Conservation (phyloP, 2,888 invertebrate species). For the Kuschelorhynchus macadamiae region DNA sequence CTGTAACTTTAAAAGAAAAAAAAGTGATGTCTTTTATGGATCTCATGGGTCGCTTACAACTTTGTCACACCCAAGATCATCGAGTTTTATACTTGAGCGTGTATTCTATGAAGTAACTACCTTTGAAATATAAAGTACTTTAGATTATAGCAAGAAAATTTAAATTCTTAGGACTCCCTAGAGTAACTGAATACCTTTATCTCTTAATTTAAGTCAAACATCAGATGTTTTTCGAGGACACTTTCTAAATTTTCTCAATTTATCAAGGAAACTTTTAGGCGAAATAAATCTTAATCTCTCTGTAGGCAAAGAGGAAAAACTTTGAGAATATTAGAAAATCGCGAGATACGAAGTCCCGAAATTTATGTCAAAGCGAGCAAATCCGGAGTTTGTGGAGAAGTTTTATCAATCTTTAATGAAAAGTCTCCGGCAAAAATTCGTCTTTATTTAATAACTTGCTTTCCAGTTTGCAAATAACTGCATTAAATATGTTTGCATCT, state of each 20-base stretch:
- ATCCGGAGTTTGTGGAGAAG: slow-evolving; percentile 10
- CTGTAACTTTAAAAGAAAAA: too few relatives aligned
- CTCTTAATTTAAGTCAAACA: slow-evolving; percentile 34
- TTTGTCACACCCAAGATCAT: too few relatives aligned
- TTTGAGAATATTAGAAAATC: slow-evolving; percentile 28
- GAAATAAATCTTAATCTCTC: slow-evolving; percentile 28
- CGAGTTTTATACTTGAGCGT: too few relatives aligned
- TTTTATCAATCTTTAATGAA: slow-evolving; percentile 35
- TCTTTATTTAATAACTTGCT: not conserved
- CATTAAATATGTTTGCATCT: too few relatives aligned
- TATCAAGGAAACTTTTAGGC: slow-evolving; percentile 15
- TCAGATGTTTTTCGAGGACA: slow-evolving; percentile 19
- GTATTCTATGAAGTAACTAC: too few relatives aligned
- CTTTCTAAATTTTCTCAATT: slow-evolving; percentile 16
- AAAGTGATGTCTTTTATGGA: too few relatives aligned
- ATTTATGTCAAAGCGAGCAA: slow-evolving; percentile 15
- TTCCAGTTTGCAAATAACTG: too few relatives aligned
- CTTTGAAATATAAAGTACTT: not conserved
- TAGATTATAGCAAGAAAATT: not conserved
- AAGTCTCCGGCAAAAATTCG: slow-evolving; percentile 19
- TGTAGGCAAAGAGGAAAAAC: slow-evolving; percentile 24
- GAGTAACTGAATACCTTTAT: slow-evolving; percentile 26
- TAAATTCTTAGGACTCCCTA: not conserved
- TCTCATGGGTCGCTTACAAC: too few relatives aligned
- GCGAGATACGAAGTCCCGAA: slow-evolving; percentile 18